Base-by-base conservation (phyloP, 2,113 vertebrate genomes). In the Apteryx owenii region DNA sequence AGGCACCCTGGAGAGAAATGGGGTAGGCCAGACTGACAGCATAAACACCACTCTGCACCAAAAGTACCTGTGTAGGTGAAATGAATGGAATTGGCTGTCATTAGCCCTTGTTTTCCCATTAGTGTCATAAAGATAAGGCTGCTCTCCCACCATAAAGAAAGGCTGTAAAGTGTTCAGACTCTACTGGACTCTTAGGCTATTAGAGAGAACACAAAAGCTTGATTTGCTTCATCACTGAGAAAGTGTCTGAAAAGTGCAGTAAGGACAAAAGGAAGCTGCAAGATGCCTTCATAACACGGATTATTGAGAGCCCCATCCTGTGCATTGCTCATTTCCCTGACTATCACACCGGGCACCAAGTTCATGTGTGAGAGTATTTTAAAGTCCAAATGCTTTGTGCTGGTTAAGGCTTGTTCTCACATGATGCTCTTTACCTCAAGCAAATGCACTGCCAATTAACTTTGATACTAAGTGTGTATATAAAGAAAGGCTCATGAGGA, bases 101-200 rank as follows among this genome's bases (percentile, higher is more conserved):
- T 94, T 96, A 88, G 89, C 75, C 31, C 94, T 72, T 66, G 69
- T 93, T 96, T 92, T 93, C 79, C 80, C 93, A 95, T 94, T 90
- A 95, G 61, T 68, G 88, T 61, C 78, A 82, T 60, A 79, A 85
- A 85, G 93, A 96, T 73, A 76, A 93, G 85, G 84, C 84, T 5
- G 7, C 28, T 88, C 83, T 79, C 33, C 48, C 81, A 66, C 21
- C 70, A 82, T 64, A 77, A 94, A 77, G 56, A 48, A 0, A 0
- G 56, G 20, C 65, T 87, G 70, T 23, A 76, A 94, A 94, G 81
- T 75, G 62, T 81, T 92, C 78, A 89, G 75, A 5, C 23, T 73
- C 78, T 70, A 26, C 76, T 69, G 70, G 70, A 91, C 66, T 89
- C 48, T n/a, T 48, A 66, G 62, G 81, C 86, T 89, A 82, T 94